Percentiles rank a stretch among this genome's conserved stretches.
These are phyloP conservation scores for Siniperca chuatsi DNA, from an alignment of 2,113 vertebrate species.

Conservation along the genomic window DNA sequence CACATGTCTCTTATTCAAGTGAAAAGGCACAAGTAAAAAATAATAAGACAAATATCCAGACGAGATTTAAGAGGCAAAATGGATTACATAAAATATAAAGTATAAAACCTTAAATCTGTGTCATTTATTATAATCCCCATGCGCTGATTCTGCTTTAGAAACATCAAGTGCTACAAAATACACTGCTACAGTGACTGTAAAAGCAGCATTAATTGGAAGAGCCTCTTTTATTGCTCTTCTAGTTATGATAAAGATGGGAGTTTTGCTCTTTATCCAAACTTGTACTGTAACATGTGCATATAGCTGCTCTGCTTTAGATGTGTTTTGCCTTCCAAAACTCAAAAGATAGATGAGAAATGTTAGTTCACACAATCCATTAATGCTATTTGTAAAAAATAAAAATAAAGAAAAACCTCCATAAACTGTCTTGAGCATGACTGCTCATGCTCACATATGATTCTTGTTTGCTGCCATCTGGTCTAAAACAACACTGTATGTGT, in stretches of 20 bases:
- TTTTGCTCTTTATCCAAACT: conserved; percentile 21
- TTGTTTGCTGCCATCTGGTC: conserved; percentile 61
- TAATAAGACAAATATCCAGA: conserved; percentile 32
- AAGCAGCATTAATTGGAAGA: conserved; percentile 32
- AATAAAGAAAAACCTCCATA: not conserved
- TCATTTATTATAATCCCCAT: conserved; percentile 57
- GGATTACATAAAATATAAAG: conserved; percentile 61
- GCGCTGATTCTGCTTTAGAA: conserved; percentile 36
- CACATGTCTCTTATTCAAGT: conserved; percentile 30
- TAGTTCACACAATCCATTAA: conserved; percentile 6
- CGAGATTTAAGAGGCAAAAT: conserved; percentile 54
- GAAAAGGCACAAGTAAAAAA: conserved; percentile 26
- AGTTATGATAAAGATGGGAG: conserved; percentile 20
- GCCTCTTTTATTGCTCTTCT: conserved; percentile 6
- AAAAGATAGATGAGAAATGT: not conserved
- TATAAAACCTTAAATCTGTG: conserved; percentile 63
- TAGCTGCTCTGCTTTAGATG: conserved; percentile 3
- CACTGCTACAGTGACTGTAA: conserved; percentile 8
- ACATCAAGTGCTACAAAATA: conserved; percentile 36
- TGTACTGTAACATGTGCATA: not conserved
- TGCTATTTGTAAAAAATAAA: not conserved
- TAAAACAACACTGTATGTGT: conserved; percentile 50
- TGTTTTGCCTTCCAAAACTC: not conserved
- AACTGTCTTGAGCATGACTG: conserved; percentile 10
- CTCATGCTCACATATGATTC: conserved; percentile 40